Percentiles rank a stretch among this genome's conserved stretches.
These are phyloP conservation scores for Drosophila cognata DNA, from an alignment of 2,888 invertebrate species.

Conservation along the genomic window DNA sequence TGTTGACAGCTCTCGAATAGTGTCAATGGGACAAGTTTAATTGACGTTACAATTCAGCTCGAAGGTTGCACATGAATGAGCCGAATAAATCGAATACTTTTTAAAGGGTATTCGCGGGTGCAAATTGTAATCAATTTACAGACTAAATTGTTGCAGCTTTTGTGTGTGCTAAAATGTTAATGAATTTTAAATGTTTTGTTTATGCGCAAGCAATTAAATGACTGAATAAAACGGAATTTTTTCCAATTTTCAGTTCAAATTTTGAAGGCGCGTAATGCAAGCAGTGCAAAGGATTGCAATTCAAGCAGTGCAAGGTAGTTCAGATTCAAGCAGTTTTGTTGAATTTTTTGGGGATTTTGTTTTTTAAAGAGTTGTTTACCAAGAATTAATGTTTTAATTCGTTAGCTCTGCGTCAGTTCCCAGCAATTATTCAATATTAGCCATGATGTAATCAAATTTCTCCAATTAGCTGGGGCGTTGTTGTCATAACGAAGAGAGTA, in stretches of 20 bases:
- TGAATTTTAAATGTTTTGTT: not conserved
- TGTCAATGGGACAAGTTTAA: slow-evolving; percentile 63
- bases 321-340: not conserved
- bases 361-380: not conserved
- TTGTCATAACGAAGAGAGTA: slow-evolving; percentile 1
- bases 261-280: not conserved
- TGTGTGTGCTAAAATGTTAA: not conserved
- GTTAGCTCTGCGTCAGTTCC: not conserved
- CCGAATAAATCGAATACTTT: not conserved
- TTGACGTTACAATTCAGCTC: slow-evolving; percentile 71
- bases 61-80: slow-evolving; percentile 41
- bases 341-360: not conserved
- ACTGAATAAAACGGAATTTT: not conserved
- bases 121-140: slow-evolving; percentile 5
- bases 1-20: slow-evolving; percentile 53
- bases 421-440: slow-evolving; percentile 31
- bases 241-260: not conserved
- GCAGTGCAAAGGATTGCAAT: not conserved
- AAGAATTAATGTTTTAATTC: not conserved
- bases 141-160: not conserved
- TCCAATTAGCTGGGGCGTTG: slow-evolving; percentile 29
- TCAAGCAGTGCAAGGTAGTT: not conserved
- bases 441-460: slow-evolving; percentile 14
- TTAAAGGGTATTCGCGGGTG: not conserved
- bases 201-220: not conserved